Conservation (phyloP, 2,888 invertebrate species). For the Hirtodrosophila trivittata region DNA sequence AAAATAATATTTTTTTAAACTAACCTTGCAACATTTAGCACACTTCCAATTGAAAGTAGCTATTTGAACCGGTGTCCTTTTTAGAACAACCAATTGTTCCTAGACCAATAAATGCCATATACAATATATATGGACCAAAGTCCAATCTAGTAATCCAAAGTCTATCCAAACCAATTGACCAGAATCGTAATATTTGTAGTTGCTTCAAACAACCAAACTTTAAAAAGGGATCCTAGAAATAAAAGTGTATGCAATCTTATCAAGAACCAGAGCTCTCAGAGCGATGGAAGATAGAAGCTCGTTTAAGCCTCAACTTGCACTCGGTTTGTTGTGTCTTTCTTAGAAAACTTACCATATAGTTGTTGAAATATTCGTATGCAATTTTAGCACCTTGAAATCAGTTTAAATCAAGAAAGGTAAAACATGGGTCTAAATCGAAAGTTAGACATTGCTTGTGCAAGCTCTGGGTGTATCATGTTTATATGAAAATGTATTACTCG, state of each 20-base stretch:
- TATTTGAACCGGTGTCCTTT: conserved; percentile 4
- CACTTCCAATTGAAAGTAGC: conserved; percentile 19
- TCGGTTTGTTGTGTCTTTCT: too few species aligned
- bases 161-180: conserved; percentile 40
- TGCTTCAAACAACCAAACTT: conserved; percentile 17
- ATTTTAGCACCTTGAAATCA: too few species aligned
- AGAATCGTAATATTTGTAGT: conserved; percentile 31
- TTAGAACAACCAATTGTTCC: conserved; percentile 49
- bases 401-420: too few species aligned
- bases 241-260: conserved; percentile 12
- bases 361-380: too few species aligned
- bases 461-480: too few species aligned
- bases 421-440: too few species aligned
- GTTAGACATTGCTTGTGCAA: too few species aligned
- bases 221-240: neutral
- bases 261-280: conserved; percentile 9
- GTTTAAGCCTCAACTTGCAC: too few species aligned
- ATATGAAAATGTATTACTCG: neutral
- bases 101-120: conserved; percentile 60
- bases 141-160: conserved; percentile 31
- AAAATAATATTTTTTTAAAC: conserved; percentile 40
- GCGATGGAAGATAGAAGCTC: neutral
- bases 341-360: too few species aligned
- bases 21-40: conserved; percentile 17
- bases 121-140: conserved; percentile 33